Base-by-base conservation (phyloP, 2,888 invertebrate genomes). In the Lochmaea crataegi region DNA sequence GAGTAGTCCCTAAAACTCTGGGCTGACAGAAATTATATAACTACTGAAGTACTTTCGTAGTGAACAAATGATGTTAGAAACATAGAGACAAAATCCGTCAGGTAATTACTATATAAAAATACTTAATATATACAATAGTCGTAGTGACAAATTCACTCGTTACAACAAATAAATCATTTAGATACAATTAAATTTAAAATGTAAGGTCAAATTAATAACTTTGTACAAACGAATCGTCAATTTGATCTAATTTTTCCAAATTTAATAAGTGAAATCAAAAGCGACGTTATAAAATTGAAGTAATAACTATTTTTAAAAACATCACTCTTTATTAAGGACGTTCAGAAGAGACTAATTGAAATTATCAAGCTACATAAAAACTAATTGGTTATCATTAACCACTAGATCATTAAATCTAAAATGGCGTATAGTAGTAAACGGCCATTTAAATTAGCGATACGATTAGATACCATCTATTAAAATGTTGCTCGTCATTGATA, bases 361-460 rank as follows among this genome's bases (percentile, higher is more conserved):
- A 68, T 68, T 58, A 68, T 68, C 67, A 60, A 45, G 67, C 58
- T 60, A 58, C 48, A 68, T 60, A 51, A 68, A 45, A 26, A 22
- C 4, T 26, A 68, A 68, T 68, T 68, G 48, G 48, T 48, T 68
- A 68, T 68, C 51, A 68, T 68, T 48, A 68, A 22, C 67, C 18
- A 48, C 26, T 12, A 58, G 12, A 60, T 58, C 68, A 68, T 68
- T 68, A 68, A 60, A 68, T 42, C 48, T 48, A 38, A 60, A 60
- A 68, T 53, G 16, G 53, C 18, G 16, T 10, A 18, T 53, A 18
- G 53, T 10, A 51, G 51, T 51, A 51, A n/a, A 38, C 51, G 2
- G 53, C 18, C 18, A 53, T 53, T 53, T 53, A 18, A 18, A 53
- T 53, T 53, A 16, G 11, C 53, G 18, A 53, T 16, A 18, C 53